These are phyloP conservation scores for Apaloderma vittatum DNA, from an alignment of 2,113 vertebrate species.

Conservation along the genomic window DNA sequence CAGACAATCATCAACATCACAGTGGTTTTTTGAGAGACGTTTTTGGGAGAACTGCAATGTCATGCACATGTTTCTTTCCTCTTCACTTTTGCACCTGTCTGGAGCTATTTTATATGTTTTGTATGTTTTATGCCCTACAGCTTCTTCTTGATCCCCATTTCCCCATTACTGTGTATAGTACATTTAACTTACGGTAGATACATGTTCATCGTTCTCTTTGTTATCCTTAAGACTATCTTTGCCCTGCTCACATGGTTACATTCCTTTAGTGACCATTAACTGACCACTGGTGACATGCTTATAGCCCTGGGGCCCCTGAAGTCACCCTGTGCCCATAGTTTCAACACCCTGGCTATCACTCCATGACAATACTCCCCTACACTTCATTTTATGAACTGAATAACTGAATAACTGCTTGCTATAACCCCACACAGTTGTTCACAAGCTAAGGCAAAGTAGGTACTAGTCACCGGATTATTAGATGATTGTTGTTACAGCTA, in stretches of 20 bases:
- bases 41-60: not conserved
- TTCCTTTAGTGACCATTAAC: not conserved
- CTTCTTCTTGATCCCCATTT: not conserved
- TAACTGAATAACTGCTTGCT: not conserved
- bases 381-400: not conserved
- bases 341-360: not conserved
- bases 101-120: not conserved
- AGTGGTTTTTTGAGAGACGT: not conserved
- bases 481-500: not conserved
- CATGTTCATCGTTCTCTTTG: rapidly evolving
- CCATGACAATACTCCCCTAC: not conserved
- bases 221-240: not conserved
- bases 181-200: not conserved
- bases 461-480: not conserved
- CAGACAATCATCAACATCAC: not conserved
- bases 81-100: not conserved
- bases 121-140: not conserved
- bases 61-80: rapidly evolving
- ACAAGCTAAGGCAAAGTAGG: not conserved
- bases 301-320: not conserved
- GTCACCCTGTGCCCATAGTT: not conserved
- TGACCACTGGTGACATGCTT: not conserved
- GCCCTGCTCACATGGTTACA: not conserved
- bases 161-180: not conserved
- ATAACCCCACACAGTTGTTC: not conserved